A percentile compares a stretch with the other conserved stretches of the same genome.
Evolutionary conservation across 2,888 invertebrate species (phyloP).

Genomic region (Toxonevra muliebris): DNA sequence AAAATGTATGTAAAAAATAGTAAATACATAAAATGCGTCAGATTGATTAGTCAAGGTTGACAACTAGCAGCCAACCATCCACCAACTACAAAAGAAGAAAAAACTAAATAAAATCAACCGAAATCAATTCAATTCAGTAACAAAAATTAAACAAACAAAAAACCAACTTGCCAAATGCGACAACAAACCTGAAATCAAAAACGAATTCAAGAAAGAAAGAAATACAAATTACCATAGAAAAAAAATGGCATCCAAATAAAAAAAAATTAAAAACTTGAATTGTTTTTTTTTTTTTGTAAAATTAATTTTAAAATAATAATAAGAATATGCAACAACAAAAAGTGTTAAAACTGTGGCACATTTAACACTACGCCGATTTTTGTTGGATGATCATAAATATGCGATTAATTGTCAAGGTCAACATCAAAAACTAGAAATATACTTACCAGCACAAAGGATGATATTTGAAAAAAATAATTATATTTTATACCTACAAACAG

Average conservation of each 20-base stretch:
- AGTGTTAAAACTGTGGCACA: conserved; percentile 1
- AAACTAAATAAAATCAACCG: not conserved
- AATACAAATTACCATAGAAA: not conserved
- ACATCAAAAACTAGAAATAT: not conserved
- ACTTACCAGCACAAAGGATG: too few species aligned
- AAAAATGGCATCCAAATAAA: conserved; percentile 1
- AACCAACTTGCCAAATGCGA: not conserved
- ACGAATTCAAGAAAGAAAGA: not conserved
- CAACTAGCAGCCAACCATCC: conserved; percentile 1
- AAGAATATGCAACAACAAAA: too few species aligned
- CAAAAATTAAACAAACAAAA: not conserved
- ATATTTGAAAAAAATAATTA: too few species aligned
- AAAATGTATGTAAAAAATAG: conserved; percentile 1
- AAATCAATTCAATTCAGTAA: too few species aligned
- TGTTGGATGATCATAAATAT: conserved; percentile 2
- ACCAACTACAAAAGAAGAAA: conserved; percentile 1
- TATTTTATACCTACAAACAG: too few species aligned
- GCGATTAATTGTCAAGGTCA: not conserved
- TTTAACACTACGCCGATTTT: conserved; percentile 6
- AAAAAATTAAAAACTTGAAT: not conserved
- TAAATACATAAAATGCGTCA: conserved; percentile 5
- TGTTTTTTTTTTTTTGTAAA: not conserved
- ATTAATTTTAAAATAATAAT: not conserved
- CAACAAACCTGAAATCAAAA: not conserved
- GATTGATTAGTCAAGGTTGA: conserved; percentile 36